Conservation (phyloP, 2,113 vertebrate species). For the Corvus moneduloides region DNA sequence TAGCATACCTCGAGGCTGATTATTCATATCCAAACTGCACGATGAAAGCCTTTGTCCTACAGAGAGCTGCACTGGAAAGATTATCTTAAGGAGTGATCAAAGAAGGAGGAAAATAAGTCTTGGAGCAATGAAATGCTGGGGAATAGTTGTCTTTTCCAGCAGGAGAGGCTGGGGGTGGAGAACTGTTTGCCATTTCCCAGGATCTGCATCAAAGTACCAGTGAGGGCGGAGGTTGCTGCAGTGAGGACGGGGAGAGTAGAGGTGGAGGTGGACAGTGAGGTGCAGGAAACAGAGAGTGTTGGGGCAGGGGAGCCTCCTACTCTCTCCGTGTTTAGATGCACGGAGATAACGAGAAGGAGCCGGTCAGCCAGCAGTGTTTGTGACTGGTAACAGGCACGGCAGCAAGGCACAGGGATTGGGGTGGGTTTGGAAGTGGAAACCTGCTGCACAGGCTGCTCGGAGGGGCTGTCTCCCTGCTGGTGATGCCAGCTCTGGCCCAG, state of each 20-base stretch:
- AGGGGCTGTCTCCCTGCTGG: not conserved
- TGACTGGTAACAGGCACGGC: not conserved
- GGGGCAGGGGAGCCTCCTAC: not conserved
- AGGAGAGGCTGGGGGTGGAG: not conserved
- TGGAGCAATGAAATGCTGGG: not conserved
- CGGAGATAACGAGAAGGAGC: not conserved
- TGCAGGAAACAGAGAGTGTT: not conserved
- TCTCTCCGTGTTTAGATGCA: accelerated
- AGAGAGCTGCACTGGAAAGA: not conserved
- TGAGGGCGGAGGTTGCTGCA: not conserved
- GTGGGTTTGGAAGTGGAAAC: not conserved
- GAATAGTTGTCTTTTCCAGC: not conserved
- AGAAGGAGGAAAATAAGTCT: not conserved
- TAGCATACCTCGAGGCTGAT: not conserved
- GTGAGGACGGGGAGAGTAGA: not conserved
- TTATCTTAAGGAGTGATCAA: not conserved
- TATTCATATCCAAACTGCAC: not conserved
- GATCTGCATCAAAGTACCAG: not conserved
- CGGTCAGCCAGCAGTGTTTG: not conserved
- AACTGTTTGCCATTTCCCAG: not conserved
- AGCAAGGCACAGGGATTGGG: not conserved
- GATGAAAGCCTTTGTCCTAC: conserved; percentile 21
- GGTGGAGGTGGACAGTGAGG: not conserved
- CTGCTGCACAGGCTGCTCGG: not conserved
- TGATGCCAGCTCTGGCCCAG: not conserved